Conservation (phyloP, 2,113 vertebrate genomes). For the Sylvietta virens region DNA sequence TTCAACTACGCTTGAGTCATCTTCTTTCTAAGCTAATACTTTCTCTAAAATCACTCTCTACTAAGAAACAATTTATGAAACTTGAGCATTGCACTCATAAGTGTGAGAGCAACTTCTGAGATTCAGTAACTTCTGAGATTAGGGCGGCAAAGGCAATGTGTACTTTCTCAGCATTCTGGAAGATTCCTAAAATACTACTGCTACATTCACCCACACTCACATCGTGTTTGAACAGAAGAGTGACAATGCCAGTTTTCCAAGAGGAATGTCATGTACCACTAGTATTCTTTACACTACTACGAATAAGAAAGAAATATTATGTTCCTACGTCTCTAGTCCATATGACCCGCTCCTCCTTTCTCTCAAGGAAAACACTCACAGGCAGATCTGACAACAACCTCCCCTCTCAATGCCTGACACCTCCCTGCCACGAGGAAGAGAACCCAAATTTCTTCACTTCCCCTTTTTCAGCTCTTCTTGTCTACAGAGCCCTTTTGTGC, state of each 20-base stretch:
- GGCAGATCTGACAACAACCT: not conserved
- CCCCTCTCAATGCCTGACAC: fast-evolving
- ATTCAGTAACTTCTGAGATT: not conserved
- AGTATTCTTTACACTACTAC: not conserved
- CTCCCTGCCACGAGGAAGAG: fast-evolving
- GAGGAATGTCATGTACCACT: not conserved
- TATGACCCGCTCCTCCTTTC: not conserved
- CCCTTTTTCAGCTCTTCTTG: not conserved
- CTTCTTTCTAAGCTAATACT: not conserved
- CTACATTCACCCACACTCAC: not conserved
- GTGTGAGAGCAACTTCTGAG: not conserved
- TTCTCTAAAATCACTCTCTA: not conserved
- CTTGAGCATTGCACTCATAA: not conserved
- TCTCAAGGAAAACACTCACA: not conserved
- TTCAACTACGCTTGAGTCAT: not conserved
- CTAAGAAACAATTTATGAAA: not conserved
- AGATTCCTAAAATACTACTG: not conserved
- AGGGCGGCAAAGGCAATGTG: fast-evolving
- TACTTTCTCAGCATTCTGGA: not conserved
- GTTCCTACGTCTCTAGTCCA: too few relatives aligned
- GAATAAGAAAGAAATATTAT: fast-evolving
- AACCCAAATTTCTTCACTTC: not conserved
- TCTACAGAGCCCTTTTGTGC: fast-evolving
- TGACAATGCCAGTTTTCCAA: not conserved
- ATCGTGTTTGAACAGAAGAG: fast-evolving